Evolutionary conservation across 1,140 invertebrate genomes (phyloP).

Genomic region (Papilio helenus): DNA sequence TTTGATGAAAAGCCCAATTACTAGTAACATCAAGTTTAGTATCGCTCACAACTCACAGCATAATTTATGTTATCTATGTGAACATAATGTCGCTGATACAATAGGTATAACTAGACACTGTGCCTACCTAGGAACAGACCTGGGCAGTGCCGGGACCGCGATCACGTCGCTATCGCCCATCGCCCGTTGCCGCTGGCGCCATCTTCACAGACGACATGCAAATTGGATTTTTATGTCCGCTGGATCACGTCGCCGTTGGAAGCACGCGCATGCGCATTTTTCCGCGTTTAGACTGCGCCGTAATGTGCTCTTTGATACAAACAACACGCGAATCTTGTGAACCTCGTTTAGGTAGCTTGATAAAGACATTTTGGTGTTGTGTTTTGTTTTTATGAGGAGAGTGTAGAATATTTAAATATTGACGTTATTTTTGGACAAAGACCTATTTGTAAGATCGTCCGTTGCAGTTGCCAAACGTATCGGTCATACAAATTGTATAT

Average conservation of each 20-base stretch:
- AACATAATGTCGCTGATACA: background rate
- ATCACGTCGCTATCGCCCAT: constrained; percentile 45
- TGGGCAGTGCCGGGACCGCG: constrained; percentile 21
- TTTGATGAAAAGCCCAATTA: too few relatives aligned
- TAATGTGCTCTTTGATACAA: constrained; percentile 35
- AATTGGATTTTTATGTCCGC: constrained; percentile 46
- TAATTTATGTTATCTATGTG: background rate
- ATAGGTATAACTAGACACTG: background rate
- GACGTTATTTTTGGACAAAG: background rate
- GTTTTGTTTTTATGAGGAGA: background rate
- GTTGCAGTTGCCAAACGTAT: too few relatives aligned
- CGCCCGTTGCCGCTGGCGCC: constrained; percentile 41
- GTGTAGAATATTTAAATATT: background rate
- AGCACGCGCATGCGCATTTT: constrained; percentile 39
- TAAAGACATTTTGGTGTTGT: constrained; percentile 20
- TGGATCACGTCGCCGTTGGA: constrained; percentile 38
- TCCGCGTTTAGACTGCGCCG: constrained; percentile 36
- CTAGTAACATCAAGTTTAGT: background rate
- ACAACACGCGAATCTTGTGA: constrained; percentile 26
- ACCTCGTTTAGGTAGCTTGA: constrained; percentile 31
- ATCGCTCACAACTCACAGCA: background rate
- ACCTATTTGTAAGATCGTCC: too few relatives aligned
- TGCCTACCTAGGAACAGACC: background rate
- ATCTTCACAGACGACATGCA: constrained; percentile 46
- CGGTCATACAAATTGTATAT: too few relatives aligned